Percentiles rank a stretch among this genome's conserved stretches.
Evolutionary conservation across 2,113 vertebrate species (phyloP).

Genomic region (Pristiophorus japonicus): DNA sequence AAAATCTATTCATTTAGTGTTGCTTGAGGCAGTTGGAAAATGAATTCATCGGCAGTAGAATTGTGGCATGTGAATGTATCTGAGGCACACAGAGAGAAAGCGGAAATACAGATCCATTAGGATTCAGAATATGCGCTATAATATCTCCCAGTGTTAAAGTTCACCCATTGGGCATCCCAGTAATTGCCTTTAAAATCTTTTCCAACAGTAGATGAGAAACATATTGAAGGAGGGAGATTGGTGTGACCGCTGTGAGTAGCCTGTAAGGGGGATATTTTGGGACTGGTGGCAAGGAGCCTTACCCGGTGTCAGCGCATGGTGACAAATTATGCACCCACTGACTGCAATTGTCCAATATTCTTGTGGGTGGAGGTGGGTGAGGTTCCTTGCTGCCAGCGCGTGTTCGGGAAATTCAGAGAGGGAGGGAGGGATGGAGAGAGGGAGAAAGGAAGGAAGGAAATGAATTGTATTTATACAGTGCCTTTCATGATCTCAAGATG

Average conservation of each 20-base stretch:
- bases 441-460: neutral
- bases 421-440: neutral
- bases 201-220: neutral
- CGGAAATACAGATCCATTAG: neutral
- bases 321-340: neutral
- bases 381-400: neutral
- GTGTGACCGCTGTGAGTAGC: neutral
- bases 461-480: neutral
- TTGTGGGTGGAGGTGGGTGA: neutral
- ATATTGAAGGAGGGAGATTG: neutral
- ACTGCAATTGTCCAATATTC: neutral
- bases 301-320: neutral
- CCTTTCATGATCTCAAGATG: neutral
- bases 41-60: neutral
- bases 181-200: neutral
- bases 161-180: neutral
- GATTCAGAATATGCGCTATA: neutral
- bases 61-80: neutral
- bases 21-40: conserved; percentile 5
- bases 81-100: neutral
- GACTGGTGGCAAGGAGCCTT: neutral
- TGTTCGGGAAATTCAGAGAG: neutral
- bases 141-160: conserved; percentile 2
- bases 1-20: neutral
- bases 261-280: neutral